Evolutionary conservation across 1,140 invertebrate species (phyloP), one percentile per base, ranked within the genome.

Genomic region (Linepithema humile): DNA sequence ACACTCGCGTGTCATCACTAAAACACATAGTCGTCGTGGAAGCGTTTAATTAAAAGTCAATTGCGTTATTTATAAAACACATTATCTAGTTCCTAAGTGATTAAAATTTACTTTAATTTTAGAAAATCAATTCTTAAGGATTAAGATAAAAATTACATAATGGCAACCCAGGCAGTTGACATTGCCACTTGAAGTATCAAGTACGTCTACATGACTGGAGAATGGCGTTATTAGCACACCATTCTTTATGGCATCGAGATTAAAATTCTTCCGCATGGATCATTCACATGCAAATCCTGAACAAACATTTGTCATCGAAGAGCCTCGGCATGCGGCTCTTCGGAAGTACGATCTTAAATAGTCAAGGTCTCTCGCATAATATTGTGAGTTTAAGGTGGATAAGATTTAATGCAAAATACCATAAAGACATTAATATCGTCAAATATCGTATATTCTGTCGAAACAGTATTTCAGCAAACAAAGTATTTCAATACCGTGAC

Each of bases 301-400:
- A 12, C 59, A 77, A 77, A 77, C 74, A 77, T 77, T 77, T 29
- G 60, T 77, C 74, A 77, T 77, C 74, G 45, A 15, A 77, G 60
- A 65, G 64, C 60, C 60, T 77, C 73, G 72, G 12, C 7, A n/a
- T n/a, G n/a, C 15, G 4, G 10, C n/a, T 40, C n/a, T 20, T 43
- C 35, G 62, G 62, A 64, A 64, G 9, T 67, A 40, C 23, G 3
- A 65, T 48, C 32, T 48, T 10, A 26, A 75, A 77, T 38, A 65
- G 43, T 5, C 59, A 67, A 77, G 74, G 74, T 38, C 32, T 15
- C 0, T 15, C 7, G 26, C 17, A 15, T 40, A 38, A 57, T 40
- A 40, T 72, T 20, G 15, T 4, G 26, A 17, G 15, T 38, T 55
- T 20, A 15, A 12, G 7, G 3, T 20, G 55, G 38, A 60, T 29